Evolutionary conservation across 1,140 invertebrate genomes (phyloP).

Genomic region (Drosophila punjabiensis): DNA sequence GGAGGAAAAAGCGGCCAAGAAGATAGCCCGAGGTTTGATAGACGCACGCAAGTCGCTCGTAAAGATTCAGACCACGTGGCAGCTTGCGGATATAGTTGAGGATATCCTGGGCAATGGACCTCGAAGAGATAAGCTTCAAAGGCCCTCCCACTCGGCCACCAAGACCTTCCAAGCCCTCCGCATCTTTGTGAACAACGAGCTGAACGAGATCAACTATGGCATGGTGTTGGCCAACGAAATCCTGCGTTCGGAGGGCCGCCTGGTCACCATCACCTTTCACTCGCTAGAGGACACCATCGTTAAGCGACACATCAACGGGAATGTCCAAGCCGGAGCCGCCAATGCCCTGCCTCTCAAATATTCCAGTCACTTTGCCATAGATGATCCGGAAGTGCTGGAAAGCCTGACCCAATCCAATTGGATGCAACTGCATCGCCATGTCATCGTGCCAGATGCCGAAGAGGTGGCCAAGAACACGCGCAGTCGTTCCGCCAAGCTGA

Average conservation of each 20-base stretch:
- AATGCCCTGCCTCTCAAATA: conserved; percentile 90
- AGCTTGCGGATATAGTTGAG: conserved; percentile 93
- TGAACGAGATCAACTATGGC: conserved; percentile 97
- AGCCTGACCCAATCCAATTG: conserved; percentile 89
- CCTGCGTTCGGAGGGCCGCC: conserved; percentile 91
- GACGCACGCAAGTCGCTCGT: conserved; percentile 94
- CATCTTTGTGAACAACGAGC: conserved; percentile 98
- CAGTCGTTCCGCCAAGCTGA: conserved; percentile 94
- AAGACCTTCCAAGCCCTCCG: conserved; percentile 97
- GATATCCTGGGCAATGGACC: conserved; percentile 86
- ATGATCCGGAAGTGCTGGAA: conserved; percentile 87
- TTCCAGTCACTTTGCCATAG: conserved; percentile 86
- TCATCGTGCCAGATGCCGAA: conserved; percentile 89
- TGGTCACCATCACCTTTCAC: conserved; percentile 96
- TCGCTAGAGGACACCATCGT: conserved; percentile 98
- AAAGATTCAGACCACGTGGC: conserved; percentile 92
- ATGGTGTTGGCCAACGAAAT: conserved; percentile 92
- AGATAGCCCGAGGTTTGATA: conserved; percentile 95
- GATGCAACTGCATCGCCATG: conserved; percentile 93
- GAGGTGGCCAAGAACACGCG: conserved; percentile 93
- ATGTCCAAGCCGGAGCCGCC: conserved; percentile 89
- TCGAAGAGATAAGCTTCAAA: conserved; percentile 90
- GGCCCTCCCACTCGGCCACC: conserved; percentile 93
- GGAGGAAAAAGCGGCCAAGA: conserved; percentile 94
- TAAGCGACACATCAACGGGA: conserved; percentile 94